These are phyloP conservation scores for Dione vanillae DNA, from an alignment of 2,888 invertebrate species.

Conservation along the genomic window DNA sequence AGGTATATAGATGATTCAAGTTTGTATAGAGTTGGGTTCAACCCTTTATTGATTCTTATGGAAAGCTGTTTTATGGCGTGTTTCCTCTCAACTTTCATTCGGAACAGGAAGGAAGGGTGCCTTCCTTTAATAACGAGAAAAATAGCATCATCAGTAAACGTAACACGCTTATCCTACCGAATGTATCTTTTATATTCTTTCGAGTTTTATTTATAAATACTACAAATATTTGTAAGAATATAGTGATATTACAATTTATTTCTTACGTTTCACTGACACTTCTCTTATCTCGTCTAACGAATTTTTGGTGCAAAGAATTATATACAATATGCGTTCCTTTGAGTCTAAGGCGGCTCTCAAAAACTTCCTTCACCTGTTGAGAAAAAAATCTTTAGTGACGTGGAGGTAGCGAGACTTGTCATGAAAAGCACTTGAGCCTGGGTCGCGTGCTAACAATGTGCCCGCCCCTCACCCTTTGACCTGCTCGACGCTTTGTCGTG, in stretches of 20 bases:
- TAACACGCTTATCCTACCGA: conserved; percentile 64
- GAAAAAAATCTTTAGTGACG: conserved; percentile 46
- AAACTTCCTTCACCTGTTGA: conserved; percentile 51
- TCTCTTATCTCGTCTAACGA: neutral
- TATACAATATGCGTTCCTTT: conserved; percentile 32
- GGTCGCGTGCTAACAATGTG: conserved; percentile 80
- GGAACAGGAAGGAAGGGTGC: conserved; percentile 72
- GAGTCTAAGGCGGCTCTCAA: conserved; percentile 41
- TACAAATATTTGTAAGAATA: neutral
- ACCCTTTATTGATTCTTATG: conserved; percentile 41
- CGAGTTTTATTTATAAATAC: conserved; percentile 6
- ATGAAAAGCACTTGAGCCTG: conserved; percentile 77
- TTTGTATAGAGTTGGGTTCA: conserved; percentile 19
- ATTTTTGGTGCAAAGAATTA: neutral
- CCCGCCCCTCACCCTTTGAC: conserved; percentile 76
- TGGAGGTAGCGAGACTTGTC: conserved; percentile 55
- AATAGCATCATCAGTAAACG: conserved; percentile 70
- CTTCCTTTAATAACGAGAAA: conserved; percentile 80
- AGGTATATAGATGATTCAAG: conserved; percentile 1
- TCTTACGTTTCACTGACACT: conserved; percentile 2
- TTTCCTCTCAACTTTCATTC: conserved; percentile 72
- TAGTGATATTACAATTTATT: conserved; percentile 5
- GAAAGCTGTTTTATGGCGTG: conserved; percentile 67
- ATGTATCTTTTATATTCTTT: conserved; percentile 45
- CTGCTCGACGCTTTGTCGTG: conserved; percentile 76